Evolutionary conservation across 2,113 vertebrate species (phyloP).

Genomic region (Bucco capensis): DNA sequence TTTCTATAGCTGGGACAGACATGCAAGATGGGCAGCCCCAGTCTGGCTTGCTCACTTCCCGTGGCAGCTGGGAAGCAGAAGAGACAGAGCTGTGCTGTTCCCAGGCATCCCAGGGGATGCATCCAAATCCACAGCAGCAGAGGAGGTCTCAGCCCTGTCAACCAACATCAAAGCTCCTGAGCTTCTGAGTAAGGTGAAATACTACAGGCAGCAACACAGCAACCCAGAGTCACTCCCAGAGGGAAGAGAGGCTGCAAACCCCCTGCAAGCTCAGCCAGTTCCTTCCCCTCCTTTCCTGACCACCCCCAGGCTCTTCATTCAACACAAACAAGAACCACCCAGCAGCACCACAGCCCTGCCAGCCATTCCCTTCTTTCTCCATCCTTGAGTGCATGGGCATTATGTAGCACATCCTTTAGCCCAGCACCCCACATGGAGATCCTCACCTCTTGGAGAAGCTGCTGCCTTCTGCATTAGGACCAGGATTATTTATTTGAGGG

Average conservation of each 20-base stretch:
- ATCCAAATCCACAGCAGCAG: neutral
- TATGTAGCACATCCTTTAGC: neutral
- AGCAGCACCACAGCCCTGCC: neutral
- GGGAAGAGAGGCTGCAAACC: neutral
- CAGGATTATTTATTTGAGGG: neutral
- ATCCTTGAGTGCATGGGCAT: neutral
- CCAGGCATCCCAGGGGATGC: neutral
- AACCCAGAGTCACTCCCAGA: neutral
- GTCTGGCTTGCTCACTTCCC: accelerated
- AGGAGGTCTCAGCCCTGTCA: neutral
- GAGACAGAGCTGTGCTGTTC: accelerated
- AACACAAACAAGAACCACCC: neutral
- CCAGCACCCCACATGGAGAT: neutral
- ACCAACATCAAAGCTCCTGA: accelerated
- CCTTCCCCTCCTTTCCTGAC: neutral
- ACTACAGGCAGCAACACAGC: neutral
- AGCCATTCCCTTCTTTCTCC: constrained; percentile 7
- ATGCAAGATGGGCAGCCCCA: neutral
- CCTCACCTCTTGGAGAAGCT: neutral
- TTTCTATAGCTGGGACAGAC: neutral
- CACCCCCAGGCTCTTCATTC: neutral
- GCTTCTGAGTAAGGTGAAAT: neutral
- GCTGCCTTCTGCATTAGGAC: neutral
- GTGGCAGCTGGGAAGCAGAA: accelerated
- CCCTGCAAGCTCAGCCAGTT: neutral